Conservation (phyloP, 2,113 vertebrate species). For the Pseudolaguvia tuberculata region DNA sequence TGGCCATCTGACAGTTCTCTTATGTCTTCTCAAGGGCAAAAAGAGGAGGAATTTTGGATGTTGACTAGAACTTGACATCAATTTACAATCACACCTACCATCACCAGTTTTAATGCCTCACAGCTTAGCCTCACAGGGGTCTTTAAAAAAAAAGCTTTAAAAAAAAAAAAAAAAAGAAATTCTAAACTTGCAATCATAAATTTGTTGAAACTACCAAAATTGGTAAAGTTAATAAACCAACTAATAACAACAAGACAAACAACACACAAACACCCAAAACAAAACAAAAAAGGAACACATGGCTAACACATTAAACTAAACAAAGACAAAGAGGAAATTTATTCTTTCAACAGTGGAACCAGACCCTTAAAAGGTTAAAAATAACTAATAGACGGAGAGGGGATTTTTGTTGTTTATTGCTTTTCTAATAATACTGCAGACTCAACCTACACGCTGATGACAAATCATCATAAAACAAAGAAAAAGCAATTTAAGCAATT, state of each 20-base stretch:
- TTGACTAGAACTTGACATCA: not conserved
- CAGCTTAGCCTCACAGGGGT: not conserved
- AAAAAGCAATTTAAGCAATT: too few species aligned
- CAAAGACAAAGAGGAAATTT: too few species aligned
- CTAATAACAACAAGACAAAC: not conserved
- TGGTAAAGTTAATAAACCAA: not conserved
- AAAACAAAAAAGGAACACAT: too few species aligned
- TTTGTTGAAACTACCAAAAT: not conserved
- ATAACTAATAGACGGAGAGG: too few species aligned
- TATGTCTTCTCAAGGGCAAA: slow-evolving; percentile 33
- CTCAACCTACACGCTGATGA: too few species aligned
- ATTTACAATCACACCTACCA: slow-evolving; percentile 5
- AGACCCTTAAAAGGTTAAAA: too few species aligned
- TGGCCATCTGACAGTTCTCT: slow-evolving; percentile 22
- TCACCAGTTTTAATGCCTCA: not conserved
- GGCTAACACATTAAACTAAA: too few species aligned
- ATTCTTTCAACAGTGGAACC: too few species aligned
- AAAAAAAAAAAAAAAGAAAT: slow-evolving; percentile 10
- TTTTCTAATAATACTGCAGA: too few species aligned
- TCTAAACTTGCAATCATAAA: not conserved
- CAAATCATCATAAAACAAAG: too few species aligned
- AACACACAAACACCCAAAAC: too few species aligned
- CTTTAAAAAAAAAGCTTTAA: not conserved
- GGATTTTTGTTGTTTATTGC: too few species aligned
- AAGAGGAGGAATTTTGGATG: slow-evolving; percentile 9